A percentile compares a stretch with the other conserved stretches of the same genome.
Evolutionary conservation across 2,888 invertebrate genomes (phyloP).

Genomic region (Saturnia pavonia): DNA sequence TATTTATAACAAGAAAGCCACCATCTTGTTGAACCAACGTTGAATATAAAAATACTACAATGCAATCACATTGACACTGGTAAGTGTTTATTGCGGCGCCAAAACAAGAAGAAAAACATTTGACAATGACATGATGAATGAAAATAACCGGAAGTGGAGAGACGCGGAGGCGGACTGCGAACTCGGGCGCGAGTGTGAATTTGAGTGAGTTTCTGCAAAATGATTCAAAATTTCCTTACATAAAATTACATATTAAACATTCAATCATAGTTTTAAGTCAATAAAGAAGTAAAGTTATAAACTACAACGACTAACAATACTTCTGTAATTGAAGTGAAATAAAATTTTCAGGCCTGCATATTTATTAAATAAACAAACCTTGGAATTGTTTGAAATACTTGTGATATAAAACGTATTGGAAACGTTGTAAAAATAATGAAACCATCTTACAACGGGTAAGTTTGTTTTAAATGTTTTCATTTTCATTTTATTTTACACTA

Average conservation of each 20-base stretch:
- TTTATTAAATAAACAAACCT: slow-evolving; percentile 50
- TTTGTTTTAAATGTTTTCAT: slow-evolving; percentile 11
- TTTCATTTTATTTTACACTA: too few relatives aligned
- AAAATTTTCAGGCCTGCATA: neutral
- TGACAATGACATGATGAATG: too few relatives aligned
- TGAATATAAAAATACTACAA: too few relatives aligned
- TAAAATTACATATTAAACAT: neutral
- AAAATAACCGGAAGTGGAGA: too few relatives aligned
- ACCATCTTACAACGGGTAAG: slow-evolving; percentile 48
- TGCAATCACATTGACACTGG: too few relatives aligned
- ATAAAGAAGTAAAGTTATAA: neutral
- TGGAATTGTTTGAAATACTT: slow-evolving; percentile 36
- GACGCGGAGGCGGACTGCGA: neutral
- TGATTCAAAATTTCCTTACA: neutral
- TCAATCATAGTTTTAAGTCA: neutral
- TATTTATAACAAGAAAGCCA: too few relatives aligned
- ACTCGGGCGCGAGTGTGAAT: neutral
- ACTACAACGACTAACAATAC: neutral
- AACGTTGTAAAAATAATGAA: slow-evolving; percentile 42
- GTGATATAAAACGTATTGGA: slow-evolving; percentile 25
- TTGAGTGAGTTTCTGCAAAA: neutral
- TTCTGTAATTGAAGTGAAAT: neutral
- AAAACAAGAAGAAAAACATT: too few relatives aligned
- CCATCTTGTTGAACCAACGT: too few relatives aligned
- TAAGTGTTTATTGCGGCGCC: too few relatives aligned